These are phyloP conservation scores for Drosophila affinis DNA, from an alignment of 2,888 invertebrate species.

Conservation along the genomic window DNA sequence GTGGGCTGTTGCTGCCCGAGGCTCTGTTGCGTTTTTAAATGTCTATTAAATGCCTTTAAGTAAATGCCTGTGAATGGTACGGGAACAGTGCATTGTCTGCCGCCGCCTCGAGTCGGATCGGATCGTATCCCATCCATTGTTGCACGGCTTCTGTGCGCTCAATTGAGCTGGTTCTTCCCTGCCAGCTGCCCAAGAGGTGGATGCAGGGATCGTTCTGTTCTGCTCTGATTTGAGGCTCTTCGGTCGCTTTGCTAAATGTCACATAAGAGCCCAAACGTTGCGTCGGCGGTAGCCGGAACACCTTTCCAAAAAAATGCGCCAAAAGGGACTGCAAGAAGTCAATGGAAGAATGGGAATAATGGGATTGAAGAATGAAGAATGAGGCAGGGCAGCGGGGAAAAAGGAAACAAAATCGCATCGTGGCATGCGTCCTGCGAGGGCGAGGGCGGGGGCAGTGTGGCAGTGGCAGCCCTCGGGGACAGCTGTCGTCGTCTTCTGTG, in stretches of 20 bases:
- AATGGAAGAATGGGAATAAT: conserved; percentile 7
- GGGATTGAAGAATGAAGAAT: conserved; percentile 1
- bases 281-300: conserved; percentile 30
- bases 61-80: conserved; percentile 24
- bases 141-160: conserved; percentile 43
- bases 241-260: conserved; percentile 47
- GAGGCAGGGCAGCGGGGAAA: conserved; percentile 21
- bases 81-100: conserved; percentile 19
- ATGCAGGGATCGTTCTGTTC: background rate
- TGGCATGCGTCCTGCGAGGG: conserved; percentile 33
- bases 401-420: conserved; percentile 45
- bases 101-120: conserved; percentile 2
- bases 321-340: conserved; percentile 41
- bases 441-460: too few species aligned
- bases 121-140: conserved; percentile 38
- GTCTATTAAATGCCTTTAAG: conserved; percentile 58
- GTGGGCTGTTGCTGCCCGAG: conserved; percentile 57
- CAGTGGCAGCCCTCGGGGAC: conserved; percentile 48
- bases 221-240: conserved; percentile 58
- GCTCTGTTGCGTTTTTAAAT: conserved; percentile 41
- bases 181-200: conserved; percentile 31
- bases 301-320: conserved; percentile 62
- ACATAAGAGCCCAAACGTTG: conserved; percentile 51
- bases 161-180: conserved; percentile 43
- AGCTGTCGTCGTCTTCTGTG: conserved; percentile 58